Base-by-base conservation (phyloP, 2,113 vertebrate species). In the Pangasianodon gigas region DNA sequence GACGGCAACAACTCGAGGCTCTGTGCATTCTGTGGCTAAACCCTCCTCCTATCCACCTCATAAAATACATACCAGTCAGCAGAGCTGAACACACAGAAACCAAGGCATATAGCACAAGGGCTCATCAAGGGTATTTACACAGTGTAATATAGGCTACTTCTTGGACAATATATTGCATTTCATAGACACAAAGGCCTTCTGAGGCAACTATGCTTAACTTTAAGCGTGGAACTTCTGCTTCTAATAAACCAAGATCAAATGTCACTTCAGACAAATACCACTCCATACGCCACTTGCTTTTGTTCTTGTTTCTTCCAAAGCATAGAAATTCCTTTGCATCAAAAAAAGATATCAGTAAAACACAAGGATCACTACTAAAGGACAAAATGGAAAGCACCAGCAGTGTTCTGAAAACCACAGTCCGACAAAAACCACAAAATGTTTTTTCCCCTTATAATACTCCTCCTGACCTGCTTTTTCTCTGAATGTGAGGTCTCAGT, bases 51-150 rank as follows among this genome's bases (percentile, higher is more conserved):
- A 62, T 54, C 69, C 46, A 65, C 65, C 89, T 92, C 93, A 91
- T 94, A 90, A 95, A 93, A 93, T 85, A 90, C 92, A 94, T 92
- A 94, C 91, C 92, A 90, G 90, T 91, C 82, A 91, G 67, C 91
- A 88, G 92, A 93, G 88, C 91, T 69, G 93, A 88, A 18, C 41
- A 65, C 16, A 60, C 71, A 56, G 4, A n/a, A 67, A 56, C 11
- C 79, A 10, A 46, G 75, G 71, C 24, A 79, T 52, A 46, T 41
- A n/a, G 8, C 29, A 52, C 56, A 52, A 11, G 29, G 29, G 54
- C 52, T 11, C 24, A 60, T 71, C 52, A 13, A n/a, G 44, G 7
- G 1, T 19, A 56, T 56, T 6, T 29, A 46, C 37, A 41, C 48
- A 41, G 24, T 62, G 44, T 6, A 48, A 60, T 48, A 65, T 21